Conservation (phyloP, 2,113 vertebrate species). For the Planiliza haematocheilus region DNA sequence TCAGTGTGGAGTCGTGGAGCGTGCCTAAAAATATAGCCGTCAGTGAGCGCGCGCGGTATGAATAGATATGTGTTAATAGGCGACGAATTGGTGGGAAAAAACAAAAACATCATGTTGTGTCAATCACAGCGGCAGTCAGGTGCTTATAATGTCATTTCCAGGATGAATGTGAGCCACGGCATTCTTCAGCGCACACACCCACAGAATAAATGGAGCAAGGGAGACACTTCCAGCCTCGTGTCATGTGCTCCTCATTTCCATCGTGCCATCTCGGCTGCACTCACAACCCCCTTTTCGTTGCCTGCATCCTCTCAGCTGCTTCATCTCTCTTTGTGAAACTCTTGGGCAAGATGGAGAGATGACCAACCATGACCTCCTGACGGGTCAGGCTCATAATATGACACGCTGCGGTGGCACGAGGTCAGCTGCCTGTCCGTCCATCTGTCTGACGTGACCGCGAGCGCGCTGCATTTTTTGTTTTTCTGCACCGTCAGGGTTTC, state of each 20-base stretch:
- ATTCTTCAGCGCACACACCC: constrained; percentile 22
- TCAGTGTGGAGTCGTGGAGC: not conserved
- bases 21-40: not conserved
- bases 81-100: not conserved
- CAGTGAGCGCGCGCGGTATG: not conserved
- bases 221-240: constrained; percentile 40
- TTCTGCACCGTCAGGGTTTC: constrained; percentile 57
- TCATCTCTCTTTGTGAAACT: not conserved
- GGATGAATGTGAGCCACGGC: constrained; percentile 31
- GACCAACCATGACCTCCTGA: not conserved
- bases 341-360: not conserved
- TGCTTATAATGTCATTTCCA: constrained; percentile 61
- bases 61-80: not conserved
- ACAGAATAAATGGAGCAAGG: constrained; percentile 31
- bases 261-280: constrained; percentile 47
- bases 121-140: constrained; percentile 58
- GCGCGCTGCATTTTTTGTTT: not conserved
- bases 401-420: constrained; percentile 46
- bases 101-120: constrained; percentile 8
- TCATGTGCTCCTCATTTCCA: constrained; percentile 79
- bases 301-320: constrained; percentile 7
- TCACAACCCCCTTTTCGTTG: not conserved
- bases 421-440: constrained; percentile 68
- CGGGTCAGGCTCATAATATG: constrained; percentile 22
- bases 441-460: constrained; percentile 48